These are phyloP conservation scores for Cavia aperea DNA, from an alignment of 2,113 vertebrate species.

Conservation along the genomic window DNA sequence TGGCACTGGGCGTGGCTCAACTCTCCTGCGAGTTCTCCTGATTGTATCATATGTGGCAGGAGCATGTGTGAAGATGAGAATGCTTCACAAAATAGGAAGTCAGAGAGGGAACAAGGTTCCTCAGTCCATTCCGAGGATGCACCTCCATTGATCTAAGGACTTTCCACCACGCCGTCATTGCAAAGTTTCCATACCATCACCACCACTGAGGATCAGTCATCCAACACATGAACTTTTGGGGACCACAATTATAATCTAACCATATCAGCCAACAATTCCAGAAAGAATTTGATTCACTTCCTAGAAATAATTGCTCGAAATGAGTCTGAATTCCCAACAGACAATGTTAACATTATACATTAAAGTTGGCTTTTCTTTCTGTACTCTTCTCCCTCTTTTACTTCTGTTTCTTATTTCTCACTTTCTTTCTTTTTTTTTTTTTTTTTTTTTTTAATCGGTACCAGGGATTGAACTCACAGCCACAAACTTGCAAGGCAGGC, in stretches of 20 bases:
- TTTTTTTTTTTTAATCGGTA: too few species aligned
- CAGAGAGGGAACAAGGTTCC: neutral
- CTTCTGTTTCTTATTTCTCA: neutral
- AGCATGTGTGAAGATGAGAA: neutral
- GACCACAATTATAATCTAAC: neutral
- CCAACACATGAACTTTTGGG: neutral
- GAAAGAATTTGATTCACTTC: neutral
- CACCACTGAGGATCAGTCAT: neutral
- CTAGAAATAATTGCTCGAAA: neutral
- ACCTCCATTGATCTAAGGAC: too few species aligned
- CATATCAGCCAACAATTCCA: neutral
- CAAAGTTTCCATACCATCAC: neutral
- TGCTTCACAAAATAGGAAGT: neutral
- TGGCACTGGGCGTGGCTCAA: neutral
- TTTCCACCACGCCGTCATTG: neutral
- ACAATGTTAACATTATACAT: rapidly evolving
- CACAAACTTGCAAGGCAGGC: too few species aligned
- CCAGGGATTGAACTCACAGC: too few species aligned
- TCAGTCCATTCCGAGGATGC: neutral
- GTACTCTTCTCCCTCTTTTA: neutral
- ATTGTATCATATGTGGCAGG: neutral
- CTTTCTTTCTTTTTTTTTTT: too few species aligned
- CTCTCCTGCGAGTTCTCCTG: neutral
- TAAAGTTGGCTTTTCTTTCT: neutral
- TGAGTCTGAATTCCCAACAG: neutral